phyloP scores from a whole-genome alignment of 2,888 invertebrate species.

The Caradrina kadenii region DNA sequence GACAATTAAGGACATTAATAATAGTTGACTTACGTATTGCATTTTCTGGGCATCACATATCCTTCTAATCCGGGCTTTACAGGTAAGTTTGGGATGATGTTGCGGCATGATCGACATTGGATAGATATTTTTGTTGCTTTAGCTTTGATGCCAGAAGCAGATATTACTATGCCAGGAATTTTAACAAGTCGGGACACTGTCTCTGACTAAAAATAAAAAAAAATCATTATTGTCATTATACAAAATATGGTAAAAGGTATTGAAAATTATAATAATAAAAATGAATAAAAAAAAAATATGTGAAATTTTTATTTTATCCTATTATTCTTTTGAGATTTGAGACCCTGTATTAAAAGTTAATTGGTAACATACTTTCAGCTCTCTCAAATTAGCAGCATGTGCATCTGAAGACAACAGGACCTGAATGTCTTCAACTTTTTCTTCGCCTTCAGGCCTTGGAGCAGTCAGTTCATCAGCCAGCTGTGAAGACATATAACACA shows the following conservation, averaged over 20 bases:
- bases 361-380: constrained; percentile 93
- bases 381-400: constrained; percentile 94
- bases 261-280: not conserved
- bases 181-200: constrained; percentile 98
- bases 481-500: constrained; percentile 65
- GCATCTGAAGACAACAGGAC: constrained; percentile 96
- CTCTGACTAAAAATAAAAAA: constrained; percentile 92
- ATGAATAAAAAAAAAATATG: no score
- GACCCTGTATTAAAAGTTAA: not conserved
- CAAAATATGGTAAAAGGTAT: not conserved
- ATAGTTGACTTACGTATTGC: constrained; percentile 93
- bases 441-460: constrained; percentile 97
- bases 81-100: constrained; percentile 96
- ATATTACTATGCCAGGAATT: constrained; percentile 98
- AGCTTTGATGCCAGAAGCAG: constrained; percentile 97
- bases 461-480: constrained; percentile 98
- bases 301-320: no score
- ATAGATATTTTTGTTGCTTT: constrained; percentile 99
- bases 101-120: constrained; percentile 98
- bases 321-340: not conserved
- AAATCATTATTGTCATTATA: not conserved
- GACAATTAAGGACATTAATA: not conserved
- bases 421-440: constrained; percentile 97
- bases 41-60: constrained; percentile 98
- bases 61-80: constrained; percentile 99